Percentiles rank a stretch among this genome's conserved stretches.
These are phyloP conservation scores for Cotesia typhae DNA, from an alignment of 1,140 invertebrate genomes.

Conservation along the genomic window DNA sequence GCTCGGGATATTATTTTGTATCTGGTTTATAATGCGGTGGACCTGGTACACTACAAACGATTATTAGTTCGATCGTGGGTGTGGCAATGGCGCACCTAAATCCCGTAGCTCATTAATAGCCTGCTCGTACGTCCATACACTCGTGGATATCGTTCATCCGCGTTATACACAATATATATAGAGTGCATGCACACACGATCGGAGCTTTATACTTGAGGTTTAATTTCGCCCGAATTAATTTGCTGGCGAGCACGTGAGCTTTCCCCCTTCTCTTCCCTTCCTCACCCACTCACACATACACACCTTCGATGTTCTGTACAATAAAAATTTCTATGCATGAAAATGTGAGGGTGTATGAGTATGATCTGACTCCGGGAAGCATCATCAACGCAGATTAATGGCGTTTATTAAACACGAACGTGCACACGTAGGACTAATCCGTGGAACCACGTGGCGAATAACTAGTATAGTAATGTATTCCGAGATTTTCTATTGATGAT, in stretches of 20 bases:
- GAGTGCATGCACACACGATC: slow-evolving; percentile 24
- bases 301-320: not conserved
- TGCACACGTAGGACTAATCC: slow-evolving; percentile 35
- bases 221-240: slow-evolving; percentile 62
- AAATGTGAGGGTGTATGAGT: not conserved
- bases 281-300: too few relatives aligned
- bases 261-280: not conserved
- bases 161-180: too few relatives aligned
- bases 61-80: slow-evolving; percentile 26
- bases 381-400: slow-evolving; percentile 48
- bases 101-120: slow-evolving; percentile 59
- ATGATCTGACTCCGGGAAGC: slow-evolving; percentile 5
- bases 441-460: slow-evolving; percentile 3
- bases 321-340: not conserved
- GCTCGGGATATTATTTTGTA: too few relatives aligned
- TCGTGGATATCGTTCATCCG: too few relatives aligned
- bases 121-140: slow-evolving; percentile 25
- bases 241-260: slow-evolving; percentile 52
- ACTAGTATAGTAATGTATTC: slow-evolving; percentile 1
- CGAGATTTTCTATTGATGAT: slow-evolving; percentile 2
- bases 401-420: slow-evolving; percentile 55
- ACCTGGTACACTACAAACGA: not conserved
- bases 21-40: too few relatives aligned
- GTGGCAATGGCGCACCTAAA: slow-evolving; percentile 52
- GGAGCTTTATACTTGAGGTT: slow-evolving; percentile 59